Percentiles rank a stretch among this genome's conserved stretches.
Conservation (phyloP, 35 echinoderm and acorn worm genomes). For the Ophioderma brevispina region DNA sequence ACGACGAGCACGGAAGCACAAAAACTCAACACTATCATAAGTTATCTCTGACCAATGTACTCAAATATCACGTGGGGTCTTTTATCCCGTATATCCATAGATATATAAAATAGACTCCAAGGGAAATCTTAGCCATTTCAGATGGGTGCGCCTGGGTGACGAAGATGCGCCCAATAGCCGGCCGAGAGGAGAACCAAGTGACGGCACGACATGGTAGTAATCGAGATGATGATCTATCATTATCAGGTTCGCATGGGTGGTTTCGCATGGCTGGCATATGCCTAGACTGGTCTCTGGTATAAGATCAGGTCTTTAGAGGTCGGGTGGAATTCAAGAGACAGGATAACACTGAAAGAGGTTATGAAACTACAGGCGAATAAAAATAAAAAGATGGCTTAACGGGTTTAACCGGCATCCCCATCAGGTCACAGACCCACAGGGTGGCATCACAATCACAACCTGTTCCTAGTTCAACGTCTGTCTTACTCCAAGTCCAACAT, state of each 20-base stretch:
- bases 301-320: background rate
- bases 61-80: background rate
- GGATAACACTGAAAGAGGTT: background rate
- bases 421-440: too few relatives aligned
- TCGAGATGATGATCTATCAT: background rate
- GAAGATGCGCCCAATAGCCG: background rate
- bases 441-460: too few relatives aligned
- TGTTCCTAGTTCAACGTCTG: too few relatives aligned
- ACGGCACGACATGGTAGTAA: background rate
- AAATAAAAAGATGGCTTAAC: background rate
- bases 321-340: background rate
- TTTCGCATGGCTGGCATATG: constrained; percentile 12
- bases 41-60: background rate
- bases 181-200: background rate
- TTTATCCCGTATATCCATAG: background rate
- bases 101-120: background rate
- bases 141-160: background rate
- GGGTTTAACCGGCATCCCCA: background rate
- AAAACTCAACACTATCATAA: background rate
- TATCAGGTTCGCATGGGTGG: constrained; percentile 12
- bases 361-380: too few relatives aligned
- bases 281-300: background rate
- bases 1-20: background rate
- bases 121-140: too few relatives aligned
- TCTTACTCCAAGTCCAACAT: too few relatives aligned